Base-by-base conservation (phyloP, 1,140 invertebrate species). In the Drosophila bipectinata region DNA sequence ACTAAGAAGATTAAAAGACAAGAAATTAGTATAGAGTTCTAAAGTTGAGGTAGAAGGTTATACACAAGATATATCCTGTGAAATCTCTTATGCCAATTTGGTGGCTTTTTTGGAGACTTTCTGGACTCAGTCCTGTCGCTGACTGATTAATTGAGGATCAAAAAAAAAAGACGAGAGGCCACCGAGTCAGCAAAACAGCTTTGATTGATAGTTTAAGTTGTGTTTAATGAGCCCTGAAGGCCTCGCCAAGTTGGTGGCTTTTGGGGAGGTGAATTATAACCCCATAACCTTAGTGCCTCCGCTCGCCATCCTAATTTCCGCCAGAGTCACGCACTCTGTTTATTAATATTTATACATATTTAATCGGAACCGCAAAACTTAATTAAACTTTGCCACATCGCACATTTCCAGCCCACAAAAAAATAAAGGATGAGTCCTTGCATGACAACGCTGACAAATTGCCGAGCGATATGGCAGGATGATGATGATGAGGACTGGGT, bases 121-220 rank as follows among this genome's bases (percentile, higher is more conserved):
- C 21, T 10, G 14, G 24, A 18, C 9, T 14, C 41, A 54, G n/a
- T 32, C 32, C 72, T 75, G 74, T 77, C 69, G 55, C 58, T 52
- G 55, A 59, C 63, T 83, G 81, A 83, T 83, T 80, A 83, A 83
- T 83, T 77, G 81, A 83, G 61, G 61, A 63, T 47, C 45, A 72
- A 79, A 74, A 55, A 68, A 32, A 59, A 55, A 68, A 32, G 49
- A 32, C 10, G 28, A 28, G 26, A 28, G 26, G 56, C 79, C 47
- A 66, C 64, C 47, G 47, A 74, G 74, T 48, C 24, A 28, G 44
- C 54, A 44, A 57, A 61, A 59, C 53, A 49, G 53, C 55, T 47
- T 72, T 85, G 80, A 83, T 85, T 83, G 77, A 83, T 83, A 85
- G 77, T 77, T 83, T 57, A 64, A 73, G 79, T 72, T 73, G 48